Evolutionary conservation across 2,888 invertebrate species (phyloP).

Genomic region (Lasioglossum lativentre): DNA sequence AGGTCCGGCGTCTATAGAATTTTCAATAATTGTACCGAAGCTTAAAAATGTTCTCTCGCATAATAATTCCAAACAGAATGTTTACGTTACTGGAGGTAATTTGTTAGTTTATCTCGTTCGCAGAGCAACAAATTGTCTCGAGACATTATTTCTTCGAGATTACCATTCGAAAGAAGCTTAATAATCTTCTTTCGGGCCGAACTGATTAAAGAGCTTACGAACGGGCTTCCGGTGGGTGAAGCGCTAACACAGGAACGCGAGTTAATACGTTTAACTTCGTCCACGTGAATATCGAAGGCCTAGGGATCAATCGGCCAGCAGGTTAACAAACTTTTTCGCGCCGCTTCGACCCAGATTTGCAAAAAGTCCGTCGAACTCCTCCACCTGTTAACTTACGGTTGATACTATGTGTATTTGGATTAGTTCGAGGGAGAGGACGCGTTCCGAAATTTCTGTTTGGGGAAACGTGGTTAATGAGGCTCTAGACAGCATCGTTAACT

Average conservation of each 20-base stretch:
- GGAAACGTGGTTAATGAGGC: not conserved
- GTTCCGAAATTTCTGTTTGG: not conserved
- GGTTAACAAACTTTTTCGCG: not conserved
- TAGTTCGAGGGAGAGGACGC: not conserved
- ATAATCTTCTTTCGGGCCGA: not conserved
- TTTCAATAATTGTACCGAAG: too few species aligned
- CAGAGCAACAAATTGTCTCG: not conserved
- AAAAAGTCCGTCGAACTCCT: not conserved
- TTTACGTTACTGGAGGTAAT: too few species aligned
- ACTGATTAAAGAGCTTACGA: not conserved
- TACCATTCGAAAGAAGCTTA: not conserved
- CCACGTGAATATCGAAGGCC: not conserved
- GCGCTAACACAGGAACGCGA: not conserved
- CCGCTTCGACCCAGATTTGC: not conserved
- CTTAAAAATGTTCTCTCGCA: too few species aligned
- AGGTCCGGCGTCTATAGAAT: too few species aligned
- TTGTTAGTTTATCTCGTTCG: not conserved
- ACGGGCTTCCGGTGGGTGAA: not conserved
- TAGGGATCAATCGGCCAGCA: not conserved
- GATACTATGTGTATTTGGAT: not conserved
- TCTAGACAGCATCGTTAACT: conserved; percentile 3
- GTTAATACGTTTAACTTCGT: not conserved
- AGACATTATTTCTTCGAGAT: not conserved
- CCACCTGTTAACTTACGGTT: not conserved
- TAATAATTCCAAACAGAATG: too few species aligned